Evolutionary conservation across 2,888 invertebrate genomes (phyloP).

Genomic region (Bruchidius siliquastri): DNA sequence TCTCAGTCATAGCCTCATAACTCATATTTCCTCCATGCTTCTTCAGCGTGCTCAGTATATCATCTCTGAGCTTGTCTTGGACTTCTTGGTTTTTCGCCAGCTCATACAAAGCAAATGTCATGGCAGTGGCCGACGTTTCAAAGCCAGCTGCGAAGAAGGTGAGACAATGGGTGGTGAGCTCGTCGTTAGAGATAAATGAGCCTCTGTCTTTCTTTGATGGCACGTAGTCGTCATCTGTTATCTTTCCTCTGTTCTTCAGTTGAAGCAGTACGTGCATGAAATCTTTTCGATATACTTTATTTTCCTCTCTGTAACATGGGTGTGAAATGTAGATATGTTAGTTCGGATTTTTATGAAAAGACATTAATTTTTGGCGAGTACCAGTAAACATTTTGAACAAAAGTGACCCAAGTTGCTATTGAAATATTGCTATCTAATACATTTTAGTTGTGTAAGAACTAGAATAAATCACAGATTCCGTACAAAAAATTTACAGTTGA

Average conservation of each 20-base stretch:
- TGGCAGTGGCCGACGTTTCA: constrained; percentile 30
- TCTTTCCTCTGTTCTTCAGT: constrained; percentile 41
- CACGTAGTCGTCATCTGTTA: constrained; percentile 38
- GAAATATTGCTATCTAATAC: too few species aligned
- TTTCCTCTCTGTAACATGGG: constrained; percentile 41
- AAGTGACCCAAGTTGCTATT: too few species aligned
- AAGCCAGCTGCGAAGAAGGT: constrained; percentile 30
- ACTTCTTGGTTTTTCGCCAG: constrained; percentile 24
- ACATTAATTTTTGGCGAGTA: too few species aligned
- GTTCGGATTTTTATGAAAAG: too few species aligned
- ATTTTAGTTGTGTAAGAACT: too few species aligned
- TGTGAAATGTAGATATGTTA: too few species aligned
- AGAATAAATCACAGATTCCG: too few species aligned
- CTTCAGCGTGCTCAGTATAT: constrained; percentile 20
- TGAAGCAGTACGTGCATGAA: constrained; percentile 53
- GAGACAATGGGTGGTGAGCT: constrained; percentile 22
- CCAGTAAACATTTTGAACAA: too few species aligned
- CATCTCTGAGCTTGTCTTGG: constrained; percentile 27
- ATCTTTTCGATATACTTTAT: constrained; percentile 49
- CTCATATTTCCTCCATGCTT: constrained; percentile 24
- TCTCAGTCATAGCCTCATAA: constrained; percentile 27
- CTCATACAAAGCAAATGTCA: constrained; percentile 30
- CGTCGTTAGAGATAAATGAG: constrained; percentile 8
- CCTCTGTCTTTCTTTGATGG: constrained; percentile 11
- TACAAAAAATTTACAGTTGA: too few species aligned